These are phyloP conservation scores for Agyllia agylla DNA, from an alignment of 2,888 invertebrate species.

Conservation along the genomic window DNA sequence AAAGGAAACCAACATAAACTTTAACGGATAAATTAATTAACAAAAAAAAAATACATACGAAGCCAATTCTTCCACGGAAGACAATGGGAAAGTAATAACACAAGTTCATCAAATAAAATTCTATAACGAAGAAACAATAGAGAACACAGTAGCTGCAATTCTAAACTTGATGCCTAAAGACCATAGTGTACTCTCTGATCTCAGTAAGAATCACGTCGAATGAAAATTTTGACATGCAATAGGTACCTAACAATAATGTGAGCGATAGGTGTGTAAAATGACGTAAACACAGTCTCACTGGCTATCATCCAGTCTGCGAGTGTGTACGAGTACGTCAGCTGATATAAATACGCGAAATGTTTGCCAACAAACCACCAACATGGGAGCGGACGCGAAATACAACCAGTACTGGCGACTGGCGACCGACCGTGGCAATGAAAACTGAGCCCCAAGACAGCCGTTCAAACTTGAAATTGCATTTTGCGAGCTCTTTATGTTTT, in stretches of 20 bases:
- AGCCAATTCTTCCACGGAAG: not conserved
- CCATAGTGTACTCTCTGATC: not conserved
- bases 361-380: conserved; percentile 82
- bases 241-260: not conserved
- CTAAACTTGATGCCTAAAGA: not conserved
- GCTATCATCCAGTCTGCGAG: conserved; percentile 29
- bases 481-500: not conserved
- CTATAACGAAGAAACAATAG: too few relatives aligned
- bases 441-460: not conserved
- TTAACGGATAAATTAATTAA: too few relatives aligned
- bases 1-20: too few relatives aligned
- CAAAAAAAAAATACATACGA: not conserved
- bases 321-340: conserved; percentile 84
- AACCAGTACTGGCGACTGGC: not conserved
- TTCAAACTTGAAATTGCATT: not conserved
- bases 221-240: not conserved
- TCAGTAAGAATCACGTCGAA: not conserved
- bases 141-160: not conserved
- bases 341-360: conserved; percentile 84
- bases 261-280: conserved; percentile 1
- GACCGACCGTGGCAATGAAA: conserved; percentile 26
- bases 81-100: not conserved
- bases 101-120: too few relatives aligned
- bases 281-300: conserved; percentile 28
- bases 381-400: conserved; percentile 27